phyloP scores from a whole-genome alignment of 2,888 invertebrate genomes.

The Apamea monoglypha region DNA sequence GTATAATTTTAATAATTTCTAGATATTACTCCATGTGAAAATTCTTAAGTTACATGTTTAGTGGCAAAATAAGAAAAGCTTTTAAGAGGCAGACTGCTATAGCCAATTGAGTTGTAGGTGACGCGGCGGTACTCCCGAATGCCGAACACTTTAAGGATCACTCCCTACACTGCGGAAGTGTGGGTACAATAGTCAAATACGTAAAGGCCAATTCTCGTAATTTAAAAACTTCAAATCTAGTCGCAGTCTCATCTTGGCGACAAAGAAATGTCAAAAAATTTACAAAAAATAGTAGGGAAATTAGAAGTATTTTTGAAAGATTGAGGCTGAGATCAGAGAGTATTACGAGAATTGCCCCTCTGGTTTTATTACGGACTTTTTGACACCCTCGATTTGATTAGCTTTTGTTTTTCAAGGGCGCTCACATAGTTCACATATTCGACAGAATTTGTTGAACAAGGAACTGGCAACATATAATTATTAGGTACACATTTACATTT shows the following conservation, averaged over 20 bases:
- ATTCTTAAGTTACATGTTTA: constrained; percentile 36
- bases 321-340: too few species aligned
- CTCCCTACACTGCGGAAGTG: background rate
- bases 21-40: background rate
- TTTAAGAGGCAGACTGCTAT: constrained; percentile 71
- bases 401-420: background rate
- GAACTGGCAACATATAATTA: background rate
- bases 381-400: background rate
- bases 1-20: constrained; percentile 20
- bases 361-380: background rate
- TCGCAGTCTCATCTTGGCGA: too few species aligned
- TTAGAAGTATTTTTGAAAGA: too few species aligned
- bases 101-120: constrained; percentile 74
- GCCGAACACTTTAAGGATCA: constrained; percentile 26
- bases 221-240: too few species aligned
- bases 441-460: background rate
- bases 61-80: constrained; percentile 71
- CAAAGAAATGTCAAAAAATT: too few species aligned
- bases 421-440: background rate
- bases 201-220: too few species aligned
- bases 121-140: constrained; percentile 43
- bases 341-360: too few species aligned
- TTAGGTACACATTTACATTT: background rate
- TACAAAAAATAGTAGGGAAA: too few species aligned
- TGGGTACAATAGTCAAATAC: background rate